Evolutionary conservation across 2,888 invertebrate species (phyloP).

Genomic region (Ormyrus pomaceus): DNA sequence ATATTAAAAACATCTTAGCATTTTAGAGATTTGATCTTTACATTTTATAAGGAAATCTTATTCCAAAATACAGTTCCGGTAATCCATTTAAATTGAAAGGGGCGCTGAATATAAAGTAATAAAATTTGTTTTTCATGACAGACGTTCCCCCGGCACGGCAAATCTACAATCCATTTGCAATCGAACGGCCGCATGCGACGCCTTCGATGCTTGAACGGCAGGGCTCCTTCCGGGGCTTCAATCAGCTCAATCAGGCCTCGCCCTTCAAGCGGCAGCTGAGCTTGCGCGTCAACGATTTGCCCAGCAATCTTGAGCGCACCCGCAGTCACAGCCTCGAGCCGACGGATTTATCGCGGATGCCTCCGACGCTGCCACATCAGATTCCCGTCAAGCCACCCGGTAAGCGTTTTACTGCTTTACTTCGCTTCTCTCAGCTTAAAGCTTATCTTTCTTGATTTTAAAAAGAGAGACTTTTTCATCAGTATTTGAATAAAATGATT

Average conservation of each 20-base stretch:
- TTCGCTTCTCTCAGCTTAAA: background rate
- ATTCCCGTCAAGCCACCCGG: conserved; percentile 76
- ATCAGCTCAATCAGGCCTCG: conserved; percentile 87
- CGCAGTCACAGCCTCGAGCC: conserved; percentile 77
- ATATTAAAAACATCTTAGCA: background rate
- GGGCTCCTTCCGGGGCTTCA: conserved; percentile 95
- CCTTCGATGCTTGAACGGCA: conserved; percentile 95
- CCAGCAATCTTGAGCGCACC: conserved; percentile 92
- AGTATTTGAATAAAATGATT: too few species aligned
- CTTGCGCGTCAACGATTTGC: conserved; percentile 94
- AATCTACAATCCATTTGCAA: conserved; percentile 92
- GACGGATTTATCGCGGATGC: conserved; percentile 73
- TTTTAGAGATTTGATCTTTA: too few species aligned
- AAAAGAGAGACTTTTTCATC: too few species aligned
- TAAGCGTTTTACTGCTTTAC: conserved; percentile 56
- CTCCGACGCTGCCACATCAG: conserved; percentile 70
- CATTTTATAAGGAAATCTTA: too few species aligned
- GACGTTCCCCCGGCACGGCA: conserved; percentile 78
- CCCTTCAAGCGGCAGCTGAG: conserved; percentile 98
- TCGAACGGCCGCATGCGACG: conserved; percentile 97
- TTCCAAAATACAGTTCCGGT: background rate
- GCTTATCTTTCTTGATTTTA: background rate
- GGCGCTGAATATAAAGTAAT: background rate
- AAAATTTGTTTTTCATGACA: conserved; percentile 49
- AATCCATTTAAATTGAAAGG: too few species aligned